Evolutionary conservation across 2,888 invertebrate species (phyloP), one percentile per base, ranked within the genome.

Genomic region (Pristionchus exspectatus): DNA sequence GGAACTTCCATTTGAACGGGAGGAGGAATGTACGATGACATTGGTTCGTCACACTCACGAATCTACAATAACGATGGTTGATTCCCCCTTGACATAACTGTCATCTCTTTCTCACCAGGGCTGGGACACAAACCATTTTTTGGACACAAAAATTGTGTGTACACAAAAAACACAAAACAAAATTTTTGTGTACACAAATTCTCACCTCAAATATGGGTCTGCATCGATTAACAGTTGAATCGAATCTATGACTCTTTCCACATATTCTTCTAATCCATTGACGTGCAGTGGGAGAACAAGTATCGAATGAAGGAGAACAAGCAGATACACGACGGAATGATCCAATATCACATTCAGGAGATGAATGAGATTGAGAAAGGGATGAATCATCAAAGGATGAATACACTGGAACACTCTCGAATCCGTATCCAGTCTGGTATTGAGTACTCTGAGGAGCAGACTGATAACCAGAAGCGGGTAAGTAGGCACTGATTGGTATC

Each of bases 211-310:
- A 87, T 54, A 87, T 56, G 30, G 87, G 72, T 44, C 56, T 69
- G 87, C 87, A 87, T 27, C 44, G 14, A 44, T 50, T 72, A n/a
- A 54, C 30, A 27, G 69, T 21, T 0, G 72, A 56, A 30, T 87
- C 87, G 59, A 87, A 87, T 50, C 87, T 72, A 87, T 87, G 87
- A 16, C 54, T 54, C 87, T 87, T 87, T 30, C 54, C 72, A 54
- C 87, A 87, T 2, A 30, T 14, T 50, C 21, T 50, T 27, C 87
- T 50, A 14, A 87, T 38, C 59, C 56, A 87, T 69, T 50, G 72
- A 54, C 69, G 87, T 27, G 74, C 72, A 56, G 87, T 87, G 50
- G 72, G 69, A 30, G 87, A 87, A n/a, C 87, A 87, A 14, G 18
- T 12, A 54, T 87, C 72, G 33, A 54, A 87, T 27, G 59, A 50